These are phyloP conservation scores for Apotomis betuletana DNA, from an alignment of 2,888 invertebrate species.

Conservation along the genomic window DNA sequence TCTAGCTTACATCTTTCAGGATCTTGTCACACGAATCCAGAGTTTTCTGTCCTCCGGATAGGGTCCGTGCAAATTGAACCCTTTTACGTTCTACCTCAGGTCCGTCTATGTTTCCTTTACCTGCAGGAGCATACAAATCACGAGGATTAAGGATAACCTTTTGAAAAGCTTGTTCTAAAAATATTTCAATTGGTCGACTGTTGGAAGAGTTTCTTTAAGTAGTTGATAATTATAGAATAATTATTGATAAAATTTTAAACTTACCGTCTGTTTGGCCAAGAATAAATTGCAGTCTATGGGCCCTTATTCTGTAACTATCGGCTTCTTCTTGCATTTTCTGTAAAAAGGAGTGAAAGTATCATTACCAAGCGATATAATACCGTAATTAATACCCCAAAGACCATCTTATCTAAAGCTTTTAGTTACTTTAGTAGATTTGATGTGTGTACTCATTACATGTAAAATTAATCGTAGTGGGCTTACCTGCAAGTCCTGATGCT, in stretches of 20 bases:
- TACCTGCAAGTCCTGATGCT: slow-evolving; percentile 93
- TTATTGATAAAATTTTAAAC: not conserved
- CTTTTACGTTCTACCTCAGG: slow-evolving; percentile 45
- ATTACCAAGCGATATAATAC: not conserved
- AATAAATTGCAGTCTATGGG: slow-evolving; percentile 63
- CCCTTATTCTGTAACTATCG: slow-evolving; percentile 57
- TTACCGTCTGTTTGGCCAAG: slow-evolving; percentile 53
- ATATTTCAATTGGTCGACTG: too few species aligned
- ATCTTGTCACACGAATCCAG: slow-evolving; percentile 50
- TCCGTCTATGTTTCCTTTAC: not conserved
- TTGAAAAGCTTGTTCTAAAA: too few species aligned
- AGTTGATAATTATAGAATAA: not conserved
- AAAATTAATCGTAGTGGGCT: not conserved
- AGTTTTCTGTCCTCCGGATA: slow-evolving; percentile 49
- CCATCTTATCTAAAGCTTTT: too few species aligned
- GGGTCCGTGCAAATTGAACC: slow-evolving; percentile 55
- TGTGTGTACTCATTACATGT: too few species aligned
- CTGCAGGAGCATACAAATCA: not conserved
- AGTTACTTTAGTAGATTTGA: too few species aligned
- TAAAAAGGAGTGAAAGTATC: slow-evolving; percentile 29
- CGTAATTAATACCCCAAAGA: too few species aligned
- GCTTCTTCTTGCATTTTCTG: slow-evolving; percentile 66
- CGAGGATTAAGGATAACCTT: too few species aligned
- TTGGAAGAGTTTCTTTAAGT: too few species aligned
- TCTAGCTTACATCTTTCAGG: slow-evolving; percentile 49